Evolutionary conservation across 37 sponge, comb jelly and placozoan genomes (phyloP).

Genomic region (Spongilla lacustris): DNA sequence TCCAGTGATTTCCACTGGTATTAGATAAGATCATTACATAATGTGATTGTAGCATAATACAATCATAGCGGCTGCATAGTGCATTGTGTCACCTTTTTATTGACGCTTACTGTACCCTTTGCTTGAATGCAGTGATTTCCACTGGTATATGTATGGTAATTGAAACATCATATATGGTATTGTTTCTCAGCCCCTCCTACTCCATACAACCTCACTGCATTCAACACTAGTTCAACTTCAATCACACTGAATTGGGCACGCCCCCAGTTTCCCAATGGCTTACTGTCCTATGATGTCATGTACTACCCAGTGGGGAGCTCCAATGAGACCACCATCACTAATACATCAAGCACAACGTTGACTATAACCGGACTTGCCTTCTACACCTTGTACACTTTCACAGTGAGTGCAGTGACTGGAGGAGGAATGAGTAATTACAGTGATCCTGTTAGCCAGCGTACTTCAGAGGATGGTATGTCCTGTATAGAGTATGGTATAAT

Average conservation of each 20-base stretch:
- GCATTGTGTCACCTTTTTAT: too few relatives aligned
- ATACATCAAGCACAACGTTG: neutral
- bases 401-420: constrained; percentile 7
- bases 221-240: neutral
- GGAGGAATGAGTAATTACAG: neutral
- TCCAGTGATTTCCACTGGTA: too few relatives aligned
- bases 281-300: neutral
- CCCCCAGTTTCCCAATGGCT: neutral
- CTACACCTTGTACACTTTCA: neutral
- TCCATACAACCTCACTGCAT: constrained; percentile 27
- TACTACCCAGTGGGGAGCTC: neutral
- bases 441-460: neutral
- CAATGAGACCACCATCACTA: neutral
- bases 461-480: neutral
- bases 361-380: neutral
- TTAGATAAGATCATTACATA: too few relatives aligned
- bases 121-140: too few relatives aligned
- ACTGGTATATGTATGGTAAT: too few relatives aligned
- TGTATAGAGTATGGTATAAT: neutral
- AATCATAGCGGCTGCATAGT: too few relatives aligned
- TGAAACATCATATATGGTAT: neutral
- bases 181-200: constrained; percentile 26
- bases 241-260: neutral
- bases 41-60: too few relatives aligned
- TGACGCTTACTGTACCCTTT: too few relatives aligned